Base-by-base conservation (phyloP, 1,140 invertebrate species). In the Acromyrmex echinatior region DNA sequence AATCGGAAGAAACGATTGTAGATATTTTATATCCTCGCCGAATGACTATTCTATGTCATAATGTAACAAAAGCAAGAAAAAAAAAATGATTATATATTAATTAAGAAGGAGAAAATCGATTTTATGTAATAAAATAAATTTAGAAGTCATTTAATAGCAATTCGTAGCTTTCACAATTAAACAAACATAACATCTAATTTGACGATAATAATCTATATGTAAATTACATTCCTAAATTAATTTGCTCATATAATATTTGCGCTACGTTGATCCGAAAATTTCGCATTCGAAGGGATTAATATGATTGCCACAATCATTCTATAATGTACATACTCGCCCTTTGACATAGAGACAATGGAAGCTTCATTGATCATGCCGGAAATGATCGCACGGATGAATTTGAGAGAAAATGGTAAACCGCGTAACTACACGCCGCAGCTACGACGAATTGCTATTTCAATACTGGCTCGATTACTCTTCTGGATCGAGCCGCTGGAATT, bases 371-470 rank as follows among this genome's bases (percentile, higher is more conserved):
- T 63, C 80, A 76, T 58, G 39, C 39, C 25, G 70, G 28, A 76
- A 84, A 84, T 84, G 56, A 84, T 76, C 56, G 58, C 70, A 56
- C 80, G 70, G 80, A 84, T 84, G 56, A 84, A 84, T 84, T 84
- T 62, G 56, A 76, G 80, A 84, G 80, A 84, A 84, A 84, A 84
- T 74, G 80, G 80, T 84, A 84, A 84, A 84, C 80, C 84, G 76
- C 84, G 84, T 53, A 78, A 80, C 73, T 80, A 68, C 49, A 28
- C 60, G 51, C 63, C 28, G 60, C 12, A 85, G 76, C 79, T 81
- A 73, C 76, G 73, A 90, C 66, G 71, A 84, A 88, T 86, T 74
- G 82, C 76, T 81, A 77, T 86, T 86, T 87, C 84, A 80, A 70
- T 76, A 78, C 51, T 28, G 31, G 28, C 63, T 76, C 88, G 88